phyloP scores from a whole-genome alignment of 2,888 invertebrate genomes.

The Agonopterix alstromeriana region DNA sequence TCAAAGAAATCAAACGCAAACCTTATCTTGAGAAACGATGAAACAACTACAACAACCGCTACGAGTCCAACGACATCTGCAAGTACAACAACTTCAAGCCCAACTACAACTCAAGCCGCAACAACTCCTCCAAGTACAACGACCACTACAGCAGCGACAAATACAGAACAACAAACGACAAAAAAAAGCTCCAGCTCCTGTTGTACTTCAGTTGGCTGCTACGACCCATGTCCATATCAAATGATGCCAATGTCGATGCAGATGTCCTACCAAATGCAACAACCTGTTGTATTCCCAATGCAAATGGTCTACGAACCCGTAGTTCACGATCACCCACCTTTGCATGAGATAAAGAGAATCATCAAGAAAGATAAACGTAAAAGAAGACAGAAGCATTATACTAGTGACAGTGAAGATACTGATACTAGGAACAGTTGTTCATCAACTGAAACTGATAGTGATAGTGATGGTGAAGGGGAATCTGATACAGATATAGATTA shows the following conservation, averaged over 20 bases:
- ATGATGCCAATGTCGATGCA: neutral
- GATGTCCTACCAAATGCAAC: neutral
- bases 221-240: neutral
- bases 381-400: conserved; percentile 9
- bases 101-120: no score
- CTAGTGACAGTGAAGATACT: no score
- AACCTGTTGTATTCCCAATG: conserved; percentile 2
- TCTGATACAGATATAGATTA: conserved; percentile 14
- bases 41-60: no score
- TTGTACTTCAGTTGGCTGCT: conserved; percentile 5
- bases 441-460: neutral
- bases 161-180: neutral
- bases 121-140: no score
- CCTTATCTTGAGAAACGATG: no score
- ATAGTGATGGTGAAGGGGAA: conserved; percentile 11
- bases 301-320: conserved; percentile 46
- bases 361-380: conserved; percentile 23
- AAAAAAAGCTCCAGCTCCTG: neutral
- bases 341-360: conserved; percentile 30
- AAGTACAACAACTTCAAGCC: no score
- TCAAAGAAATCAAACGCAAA: no score
- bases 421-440: no score
- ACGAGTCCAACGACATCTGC: no score
- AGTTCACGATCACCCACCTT: conserved; percentile 50
- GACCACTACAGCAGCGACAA: neutral